Conservation (phyloP, 2,797 vertebrate species). For the Muscicapa striata region DNA sequence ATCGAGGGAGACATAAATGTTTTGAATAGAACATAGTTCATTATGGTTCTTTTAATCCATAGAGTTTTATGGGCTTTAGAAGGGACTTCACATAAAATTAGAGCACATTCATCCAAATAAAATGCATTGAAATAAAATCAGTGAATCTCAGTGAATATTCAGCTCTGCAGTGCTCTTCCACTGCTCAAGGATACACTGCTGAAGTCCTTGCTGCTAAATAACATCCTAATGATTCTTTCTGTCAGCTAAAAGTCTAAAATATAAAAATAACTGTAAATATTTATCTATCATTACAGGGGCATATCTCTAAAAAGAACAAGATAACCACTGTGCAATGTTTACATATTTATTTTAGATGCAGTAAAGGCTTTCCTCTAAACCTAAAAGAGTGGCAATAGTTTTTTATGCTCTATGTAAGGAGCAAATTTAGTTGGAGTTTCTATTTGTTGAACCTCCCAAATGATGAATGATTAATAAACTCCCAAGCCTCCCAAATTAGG, state of each 20-base stretch:
- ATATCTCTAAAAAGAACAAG: not conserved
- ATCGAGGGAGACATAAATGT: not conserved
- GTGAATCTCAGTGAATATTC: not conserved
- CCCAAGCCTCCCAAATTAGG: not conserved
- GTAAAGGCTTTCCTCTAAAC: not conserved
- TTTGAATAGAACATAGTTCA: not conserved
- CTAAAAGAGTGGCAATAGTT: not conserved
- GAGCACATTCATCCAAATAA: not conserved
- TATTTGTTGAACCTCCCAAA: not conserved
- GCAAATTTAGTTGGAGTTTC: not conserved
- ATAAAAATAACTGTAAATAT: conserved; percentile 13
- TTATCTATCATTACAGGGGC: not conserved
- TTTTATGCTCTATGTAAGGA: not conserved
- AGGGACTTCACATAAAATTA: not conserved
- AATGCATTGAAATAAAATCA: not conserved
- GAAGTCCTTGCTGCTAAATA: not conserved
- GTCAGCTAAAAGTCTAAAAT: not conserved
- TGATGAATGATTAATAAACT: not conserved
- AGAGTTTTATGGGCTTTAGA: not conserved
- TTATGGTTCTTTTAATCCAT: not conserved
- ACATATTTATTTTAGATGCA: not conserved
- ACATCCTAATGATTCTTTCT: not conserved
- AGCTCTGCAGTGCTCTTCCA: not conserved
- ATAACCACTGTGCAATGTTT: not conserved
- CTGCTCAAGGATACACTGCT: not conserved